Conservation (phyloP, 1,140 invertebrate genomes). For the Leptonema lineaticorne region DNA sequence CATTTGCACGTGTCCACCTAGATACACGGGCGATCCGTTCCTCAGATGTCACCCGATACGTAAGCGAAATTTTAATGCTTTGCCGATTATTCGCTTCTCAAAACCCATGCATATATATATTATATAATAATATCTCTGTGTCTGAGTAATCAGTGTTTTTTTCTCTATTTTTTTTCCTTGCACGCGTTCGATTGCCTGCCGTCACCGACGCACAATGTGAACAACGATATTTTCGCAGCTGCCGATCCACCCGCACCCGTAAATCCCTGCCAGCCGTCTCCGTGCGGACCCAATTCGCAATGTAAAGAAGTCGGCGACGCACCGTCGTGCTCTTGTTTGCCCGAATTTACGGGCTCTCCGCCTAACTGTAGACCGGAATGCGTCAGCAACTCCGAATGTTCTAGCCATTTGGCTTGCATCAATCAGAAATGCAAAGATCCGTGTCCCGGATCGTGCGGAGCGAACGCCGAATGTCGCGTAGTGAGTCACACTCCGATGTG, state of each 20-base stretch:
- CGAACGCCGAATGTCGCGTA: slow-evolving; percentile 62
- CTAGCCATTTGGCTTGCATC: slow-evolving; percentile 64
- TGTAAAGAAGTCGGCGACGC: slow-evolving; percentile 65
- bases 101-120: too few relatives aligned
- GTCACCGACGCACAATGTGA: neutral
- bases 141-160: slow-evolving; percentile 8
- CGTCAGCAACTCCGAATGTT: slow-evolving; percentile 66
- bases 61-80: slow-evolving; percentile 34
- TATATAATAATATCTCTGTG: slow-evolving; percentile 11
- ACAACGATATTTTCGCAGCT: slow-evolving; percentile 45
- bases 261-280: slow-evolving; percentile 67
- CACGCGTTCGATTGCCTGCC: neutral
- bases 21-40: slow-evolving; percentile 64
- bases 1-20: slow-evolving; percentile 61
- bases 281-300: slow-evolving; percentile 71
- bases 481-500: slow-evolving; percentile 66
- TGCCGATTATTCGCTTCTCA: too few relatives aligned
- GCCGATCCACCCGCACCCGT: slow-evolving; percentile 46
- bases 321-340: slow-evolving; percentile 68
- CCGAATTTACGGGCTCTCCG: slow-evolving; percentile 72
- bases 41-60: slow-evolving; percentile 57
- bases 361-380: slow-evolving; percentile 76
- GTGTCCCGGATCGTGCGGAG: slow-evolving; percentile 67
- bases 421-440: slow-evolving; percentile 71
- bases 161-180: neutral